These are phyloP conservation scores for Leucania comma DNA, from an alignment of 2,888 invertebrate genomes.

Conservation along the genomic window DNA sequence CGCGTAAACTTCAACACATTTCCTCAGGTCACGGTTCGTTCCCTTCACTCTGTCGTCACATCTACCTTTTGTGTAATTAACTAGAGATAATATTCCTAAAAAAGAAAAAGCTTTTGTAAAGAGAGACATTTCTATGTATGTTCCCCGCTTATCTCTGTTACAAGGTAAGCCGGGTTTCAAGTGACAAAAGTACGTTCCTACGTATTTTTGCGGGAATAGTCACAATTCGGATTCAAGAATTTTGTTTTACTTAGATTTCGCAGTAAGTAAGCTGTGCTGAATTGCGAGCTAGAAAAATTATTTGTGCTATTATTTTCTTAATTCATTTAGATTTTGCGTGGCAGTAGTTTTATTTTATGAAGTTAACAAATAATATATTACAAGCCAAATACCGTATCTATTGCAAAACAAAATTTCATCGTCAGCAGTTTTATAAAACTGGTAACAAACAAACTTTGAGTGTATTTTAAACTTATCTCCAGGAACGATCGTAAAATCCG, in stretches of 20 bases:
- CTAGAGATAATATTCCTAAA: constrained; percentile 48
- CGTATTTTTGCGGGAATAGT: constrained; percentile 36
- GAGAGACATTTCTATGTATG: constrained; percentile 46
- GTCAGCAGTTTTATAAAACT: constrained; percentile 33
- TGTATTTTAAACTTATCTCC: constrained; percentile 48
- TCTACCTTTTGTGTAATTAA: constrained; percentile 56
- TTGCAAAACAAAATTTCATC: constrained; percentile 7
- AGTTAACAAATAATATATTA: constrained; percentile 33
- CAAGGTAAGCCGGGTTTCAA: constrained; percentile 50
- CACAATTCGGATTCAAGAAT: constrained; percentile 31
- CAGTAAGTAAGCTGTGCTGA: constrained; percentile 7
- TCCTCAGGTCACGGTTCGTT: constrained; percentile 40
- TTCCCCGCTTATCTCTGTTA: constrained; percentile 51
- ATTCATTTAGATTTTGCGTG: constrained; percentile 11
- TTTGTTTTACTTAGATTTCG: constrained; percentile 31
- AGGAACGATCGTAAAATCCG: constrained; percentile 33
- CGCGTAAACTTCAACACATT: constrained; percentile 46
- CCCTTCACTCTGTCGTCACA: constrained; percentile 30
- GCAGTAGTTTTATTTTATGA: constrained; percentile 11
- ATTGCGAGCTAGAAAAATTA: constrained; percentile 19
- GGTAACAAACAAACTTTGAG: constrained; percentile 20
- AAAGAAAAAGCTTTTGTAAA: constrained; percentile 38
- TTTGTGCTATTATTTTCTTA: background rate
- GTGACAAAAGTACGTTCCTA: constrained; percentile 34
- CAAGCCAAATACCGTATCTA: constrained; percentile 6